Conservation (phyloP, 1,140 invertebrate genomes). For the Drosophila sucinea region DNA sequence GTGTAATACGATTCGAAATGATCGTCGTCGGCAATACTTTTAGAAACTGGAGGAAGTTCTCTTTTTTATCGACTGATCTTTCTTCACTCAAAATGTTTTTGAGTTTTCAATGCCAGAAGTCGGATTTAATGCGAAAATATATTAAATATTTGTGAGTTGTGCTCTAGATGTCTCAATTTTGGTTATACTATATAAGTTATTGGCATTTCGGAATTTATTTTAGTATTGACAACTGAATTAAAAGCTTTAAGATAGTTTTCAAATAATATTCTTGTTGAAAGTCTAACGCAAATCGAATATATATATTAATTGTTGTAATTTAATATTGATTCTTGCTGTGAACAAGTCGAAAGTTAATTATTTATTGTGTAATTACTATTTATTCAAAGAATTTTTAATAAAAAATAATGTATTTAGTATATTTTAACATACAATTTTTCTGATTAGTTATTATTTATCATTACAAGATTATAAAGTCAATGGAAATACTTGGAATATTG, state of each 20-base stretch:
- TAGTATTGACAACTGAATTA: background rate
- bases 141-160: too few relatives aligned
- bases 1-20: conserved; percentile 79
- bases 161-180: too few relatives aligned
- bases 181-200: background rate
- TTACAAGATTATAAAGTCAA: too few relatives aligned
- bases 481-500: too few relatives aligned
- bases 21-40: conserved; percentile 64
- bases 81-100: background rate
- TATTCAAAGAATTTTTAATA: conserved; percentile 1
- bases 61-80: too few relatives aligned
- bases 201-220: background rate
- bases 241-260: background rate
- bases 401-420: background rate
- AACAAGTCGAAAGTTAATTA: background rate
- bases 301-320: background rate
- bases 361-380: background rate
- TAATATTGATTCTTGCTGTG: background rate
- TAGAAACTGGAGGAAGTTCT: conserved; percentile 21
- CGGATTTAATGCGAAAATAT: too few relatives aligned
- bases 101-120: background rate
- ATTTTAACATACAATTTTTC: too few relatives aligned
- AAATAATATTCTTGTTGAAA: background rate
- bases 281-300: background rate
- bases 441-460: too few relatives aligned